These are phyloP conservation scores for Caenorhabditis elegans DNA, from an alignment of 1,140 invertebrate species.

Conservation along the genomic window DNA sequence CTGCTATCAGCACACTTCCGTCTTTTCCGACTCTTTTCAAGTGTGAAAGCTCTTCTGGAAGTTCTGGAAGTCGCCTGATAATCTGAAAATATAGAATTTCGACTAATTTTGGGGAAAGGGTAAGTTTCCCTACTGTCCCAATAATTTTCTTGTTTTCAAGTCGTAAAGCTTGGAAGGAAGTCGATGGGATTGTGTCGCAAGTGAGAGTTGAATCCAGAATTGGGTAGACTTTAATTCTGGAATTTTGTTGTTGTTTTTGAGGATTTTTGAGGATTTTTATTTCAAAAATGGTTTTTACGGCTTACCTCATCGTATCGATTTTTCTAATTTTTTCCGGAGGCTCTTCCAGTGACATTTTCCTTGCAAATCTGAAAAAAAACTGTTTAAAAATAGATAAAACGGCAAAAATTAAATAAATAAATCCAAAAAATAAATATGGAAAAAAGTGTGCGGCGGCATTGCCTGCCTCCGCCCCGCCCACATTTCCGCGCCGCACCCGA, in stretches of 20 bases:
- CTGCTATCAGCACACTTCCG: background rate
- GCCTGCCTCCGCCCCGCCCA: background rate
- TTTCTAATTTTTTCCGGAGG: background rate
- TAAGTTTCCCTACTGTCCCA: background rate
- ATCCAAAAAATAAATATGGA: background rate
- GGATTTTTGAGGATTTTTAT: background rate
- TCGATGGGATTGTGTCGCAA: background rate
- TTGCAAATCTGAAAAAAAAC: background rate
- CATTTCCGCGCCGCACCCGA: background rate
- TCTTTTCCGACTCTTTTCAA: background rate
- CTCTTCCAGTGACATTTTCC: background rate
- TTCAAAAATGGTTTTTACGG: background rate
- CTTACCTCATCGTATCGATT: background rate
- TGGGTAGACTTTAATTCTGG: background rate
- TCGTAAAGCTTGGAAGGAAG: constrained; percentile 60
- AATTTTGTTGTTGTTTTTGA: background rate
- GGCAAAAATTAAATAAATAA: background rate
- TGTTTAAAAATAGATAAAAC: background rate
- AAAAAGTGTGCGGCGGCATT: background rate
- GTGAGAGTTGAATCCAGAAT: background rate
- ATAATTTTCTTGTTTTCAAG: constrained; percentile 46
- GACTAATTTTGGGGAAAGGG: no score
- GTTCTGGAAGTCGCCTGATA: background rate
- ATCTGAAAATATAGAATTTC: background rate
- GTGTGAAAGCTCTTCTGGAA: background rate